Evolutionary conservation across 2,888 invertebrate genomes (phyloP).

Genomic region (Drosophila subsilvestris): DNA sequence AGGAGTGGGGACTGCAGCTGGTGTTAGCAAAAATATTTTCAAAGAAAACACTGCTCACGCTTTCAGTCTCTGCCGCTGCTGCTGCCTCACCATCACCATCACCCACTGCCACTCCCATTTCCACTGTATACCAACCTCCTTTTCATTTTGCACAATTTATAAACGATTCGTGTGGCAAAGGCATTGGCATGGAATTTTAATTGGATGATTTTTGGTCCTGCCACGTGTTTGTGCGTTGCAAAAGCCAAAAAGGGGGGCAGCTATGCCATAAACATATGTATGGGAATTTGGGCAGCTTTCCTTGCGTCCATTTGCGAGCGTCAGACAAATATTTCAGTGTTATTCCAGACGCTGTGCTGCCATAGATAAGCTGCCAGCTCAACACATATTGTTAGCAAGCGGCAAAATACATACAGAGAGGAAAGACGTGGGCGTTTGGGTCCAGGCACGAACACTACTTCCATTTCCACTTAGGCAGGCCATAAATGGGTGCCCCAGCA

Average conservation of each 20-base stretch:
- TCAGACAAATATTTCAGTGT: slow-evolving; percentile 65
- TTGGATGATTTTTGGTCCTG: slow-evolving; percentile 72
- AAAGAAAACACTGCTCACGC: slow-evolving; percentile 72
- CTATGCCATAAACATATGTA: slow-evolving; percentile 47
- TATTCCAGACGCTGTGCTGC: slow-evolving; percentile 51
- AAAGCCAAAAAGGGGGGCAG: slow-evolving; percentile 47
- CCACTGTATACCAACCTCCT: background rate
- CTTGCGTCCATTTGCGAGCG: slow-evolving; percentile 43
- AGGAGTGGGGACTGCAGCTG: slow-evolving; percentile 30
- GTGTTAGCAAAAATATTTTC: slow-evolving; percentile 75
- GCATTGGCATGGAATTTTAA: slow-evolving; percentile 75
- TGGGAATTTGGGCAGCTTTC: slow-evolving; percentile 41
- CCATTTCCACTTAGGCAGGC: slow-evolving; percentile 43
- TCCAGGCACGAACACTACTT: slow-evolving; percentile 46
- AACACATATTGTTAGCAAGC: slow-evolving; percentile 31
- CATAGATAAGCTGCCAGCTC: slow-evolving; percentile 65
- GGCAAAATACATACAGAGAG: background rate
- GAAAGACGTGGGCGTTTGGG: slow-evolving; percentile 34
- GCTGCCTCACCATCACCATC: background rate
- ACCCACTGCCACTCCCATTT: background rate
- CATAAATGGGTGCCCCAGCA: slow-evolving; percentile 28
- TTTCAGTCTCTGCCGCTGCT: slow-evolving; percentile 18
- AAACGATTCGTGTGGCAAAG: slow-evolving; percentile 70
- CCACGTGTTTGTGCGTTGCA: slow-evolving; percentile 64
- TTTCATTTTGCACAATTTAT: slow-evolving; percentile 37